These are phyloP conservation scores for Chroicocephalus ridibundus DNA, from an alignment of 2,113 vertebrate species.

Conservation along the genomic window DNA sequence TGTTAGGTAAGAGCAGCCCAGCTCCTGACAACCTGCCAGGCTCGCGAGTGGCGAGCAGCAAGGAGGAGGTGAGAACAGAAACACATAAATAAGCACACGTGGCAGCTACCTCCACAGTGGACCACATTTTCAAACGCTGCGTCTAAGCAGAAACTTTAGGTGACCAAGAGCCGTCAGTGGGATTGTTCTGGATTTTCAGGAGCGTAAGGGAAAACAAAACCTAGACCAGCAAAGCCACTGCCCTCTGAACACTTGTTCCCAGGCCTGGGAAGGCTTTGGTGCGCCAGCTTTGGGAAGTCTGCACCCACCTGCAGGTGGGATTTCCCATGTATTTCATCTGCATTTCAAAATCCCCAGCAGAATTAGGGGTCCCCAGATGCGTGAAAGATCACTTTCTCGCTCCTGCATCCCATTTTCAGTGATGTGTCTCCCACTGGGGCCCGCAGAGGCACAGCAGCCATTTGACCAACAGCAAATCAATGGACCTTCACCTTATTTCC, in stretches of 20 bases:
- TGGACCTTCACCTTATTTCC: not conserved
- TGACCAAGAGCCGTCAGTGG: not conserved
- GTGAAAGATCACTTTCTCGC: not conserved
- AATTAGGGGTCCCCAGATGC: not conserved
- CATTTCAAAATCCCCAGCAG: not conserved
- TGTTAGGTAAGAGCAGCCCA: not conserved
- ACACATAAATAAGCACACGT: conserved; percentile 18
- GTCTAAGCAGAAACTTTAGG: not conserved
- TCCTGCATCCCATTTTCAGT: not conserved
- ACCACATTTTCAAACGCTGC: not conserved
- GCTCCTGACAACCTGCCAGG: conserved; percentile 48
- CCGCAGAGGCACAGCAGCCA: not conserved
- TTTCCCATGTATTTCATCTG: not conserved
- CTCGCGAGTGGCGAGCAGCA: not conserved
- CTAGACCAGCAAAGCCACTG: not conserved
- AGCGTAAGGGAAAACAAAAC: not conserved
- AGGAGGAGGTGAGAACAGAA: conserved; percentile 39
- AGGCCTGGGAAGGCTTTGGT: not conserved
- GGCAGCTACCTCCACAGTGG: not conserved
- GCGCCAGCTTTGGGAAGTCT: not conserved
- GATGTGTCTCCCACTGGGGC: not conserved
- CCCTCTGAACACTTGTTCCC: not conserved
- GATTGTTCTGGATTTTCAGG: not conserved
- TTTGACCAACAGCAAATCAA: not conserved
- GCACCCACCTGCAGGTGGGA: not conserved